Conservation (phyloP, 2,797 vertebrate species). For the Mastacembelus armatus region DNA sequence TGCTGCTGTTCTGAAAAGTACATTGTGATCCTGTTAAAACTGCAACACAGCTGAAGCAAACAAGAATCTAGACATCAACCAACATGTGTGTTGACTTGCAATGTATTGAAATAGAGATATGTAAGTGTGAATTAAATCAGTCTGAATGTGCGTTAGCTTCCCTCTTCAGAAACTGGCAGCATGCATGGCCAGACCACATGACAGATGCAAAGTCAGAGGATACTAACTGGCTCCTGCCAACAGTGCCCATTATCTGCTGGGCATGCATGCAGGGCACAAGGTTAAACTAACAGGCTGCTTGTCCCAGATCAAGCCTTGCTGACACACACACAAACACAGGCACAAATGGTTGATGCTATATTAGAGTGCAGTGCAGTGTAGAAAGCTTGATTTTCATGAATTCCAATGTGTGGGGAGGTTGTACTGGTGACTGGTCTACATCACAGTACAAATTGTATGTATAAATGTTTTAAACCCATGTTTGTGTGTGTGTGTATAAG, state of each 20-base stretch:
- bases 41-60: conserved; percentile 1
- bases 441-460: conserved; percentile 12
- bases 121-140: conserved; percentile 34
- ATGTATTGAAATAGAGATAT: conserved; percentile 19
- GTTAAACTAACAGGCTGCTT: conserved; percentile 71
- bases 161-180: conserved; percentile 45
- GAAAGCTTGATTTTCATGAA: conserved; percentile 24
- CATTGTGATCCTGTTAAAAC: conserved; percentile 8
- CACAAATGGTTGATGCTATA: conserved; percentile 9
- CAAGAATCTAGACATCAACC: not conserved
- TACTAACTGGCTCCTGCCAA: conserved; percentile 66
- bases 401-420: not conserved
- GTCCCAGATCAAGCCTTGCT: conserved; percentile 48
- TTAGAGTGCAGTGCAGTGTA: not conserved
- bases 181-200: conserved; percentile 45
- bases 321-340: conserved; percentile 9
- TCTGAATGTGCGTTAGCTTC: conserved; percentile 18
- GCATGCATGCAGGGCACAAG: conserved; percentile 64
- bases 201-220: conserved; percentile 66
- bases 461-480: conserved; percentile 7
- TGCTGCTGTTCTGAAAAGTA: conserved; percentile 30
- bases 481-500: not conserved
- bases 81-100: not conserved
- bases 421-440: conserved; percentile 3
- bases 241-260: conserved; percentile 70